phyloP scores from a whole-genome alignment of 2,888 invertebrate genomes.

The Chalcosyrphus nemorum region DNA sequence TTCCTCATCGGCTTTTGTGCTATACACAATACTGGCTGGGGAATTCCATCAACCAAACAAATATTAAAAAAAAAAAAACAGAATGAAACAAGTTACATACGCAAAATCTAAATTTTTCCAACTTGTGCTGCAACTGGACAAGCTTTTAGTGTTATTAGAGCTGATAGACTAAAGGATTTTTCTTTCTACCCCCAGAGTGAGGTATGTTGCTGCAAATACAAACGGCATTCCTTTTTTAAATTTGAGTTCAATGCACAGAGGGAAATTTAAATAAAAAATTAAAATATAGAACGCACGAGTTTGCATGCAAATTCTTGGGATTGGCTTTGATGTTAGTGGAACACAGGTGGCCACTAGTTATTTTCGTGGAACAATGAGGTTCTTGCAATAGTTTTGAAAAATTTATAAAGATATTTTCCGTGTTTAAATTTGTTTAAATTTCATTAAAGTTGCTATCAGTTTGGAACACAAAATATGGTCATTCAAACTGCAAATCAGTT shows the following conservation, averaged over 20 bases:
- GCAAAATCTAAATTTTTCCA: conserved; percentile 18
- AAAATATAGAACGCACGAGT: background rate
- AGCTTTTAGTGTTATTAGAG: conserved; percentile 55
- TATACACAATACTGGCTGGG: conserved; percentile 17
- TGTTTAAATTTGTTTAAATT: too few species aligned
- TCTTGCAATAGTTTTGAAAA: too few species aligned
- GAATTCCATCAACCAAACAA: background rate
- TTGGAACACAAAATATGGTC: too few species aligned
- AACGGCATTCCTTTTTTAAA: conserved; percentile 11
- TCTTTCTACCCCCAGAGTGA: background rate
- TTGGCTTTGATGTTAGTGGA: background rate
- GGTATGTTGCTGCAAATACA: background rate
- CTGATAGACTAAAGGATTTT: conserved; percentile 37
- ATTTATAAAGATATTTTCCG: too few species aligned
- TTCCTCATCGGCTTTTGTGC: conserved; percentile 13
- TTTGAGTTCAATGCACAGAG: conserved; percentile 17
- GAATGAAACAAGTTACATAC: background rate
- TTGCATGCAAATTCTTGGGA: background rate
- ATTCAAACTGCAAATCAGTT: too few species aligned
- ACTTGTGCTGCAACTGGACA: background rate
- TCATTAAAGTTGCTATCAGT: too few species aligned
- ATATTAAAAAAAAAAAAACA: conserved; percentile 7
- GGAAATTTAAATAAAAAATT: conserved; percentile 33
- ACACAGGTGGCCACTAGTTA: too few species aligned
- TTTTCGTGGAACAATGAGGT: too few species aligned